These are phyloP conservation scores for Muricea muricata DNA, from an alignment of 92 coral and sea anemone species.

Conservation along the genomic window DNA sequence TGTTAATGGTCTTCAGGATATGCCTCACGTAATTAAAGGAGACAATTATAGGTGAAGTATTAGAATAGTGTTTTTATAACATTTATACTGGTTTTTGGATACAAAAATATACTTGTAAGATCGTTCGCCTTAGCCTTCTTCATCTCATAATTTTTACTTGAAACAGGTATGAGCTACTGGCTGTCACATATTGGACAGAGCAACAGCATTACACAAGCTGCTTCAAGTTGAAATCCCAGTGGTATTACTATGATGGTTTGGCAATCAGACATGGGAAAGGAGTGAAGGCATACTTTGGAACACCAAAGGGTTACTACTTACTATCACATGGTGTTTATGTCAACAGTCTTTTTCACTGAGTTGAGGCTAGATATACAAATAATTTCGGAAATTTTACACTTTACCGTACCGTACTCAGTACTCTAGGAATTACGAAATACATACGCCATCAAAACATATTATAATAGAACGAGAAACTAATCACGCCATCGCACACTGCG, in stretches of 20 bases:
- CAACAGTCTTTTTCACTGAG: background rate
- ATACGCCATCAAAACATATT: too few species aligned
- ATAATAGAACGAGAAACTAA: too few species aligned
- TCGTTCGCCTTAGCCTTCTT: background rate
- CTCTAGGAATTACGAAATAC: too few species aligned
- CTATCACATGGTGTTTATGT: background rate
- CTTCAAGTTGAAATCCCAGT: background rate
- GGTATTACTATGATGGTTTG: background rate
- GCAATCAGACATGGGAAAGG: background rate
- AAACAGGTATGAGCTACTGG: background rate
- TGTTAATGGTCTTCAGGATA: slow-evolving; percentile 14
- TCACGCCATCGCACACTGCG: too few species aligned
- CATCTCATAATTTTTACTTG: background rate
- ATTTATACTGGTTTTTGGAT: too few species aligned
- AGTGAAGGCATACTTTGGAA: background rate
- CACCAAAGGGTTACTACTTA: background rate
- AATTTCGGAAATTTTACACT: too few species aligned
- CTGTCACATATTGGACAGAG: background rate
- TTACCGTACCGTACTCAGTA: too few species aligned
- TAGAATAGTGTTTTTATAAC: background rate
- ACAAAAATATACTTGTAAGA: background rate
- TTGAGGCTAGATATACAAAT: too few species aligned
- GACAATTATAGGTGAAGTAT: background rate
- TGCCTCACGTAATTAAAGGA: slow-evolving; percentile 15
- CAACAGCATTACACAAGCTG: background rate